These are phyloP conservation scores for Arrhopalites spinosus DNA, from an alignment of 2,888 invertebrate species.

Conservation along the genomic window DNA sequence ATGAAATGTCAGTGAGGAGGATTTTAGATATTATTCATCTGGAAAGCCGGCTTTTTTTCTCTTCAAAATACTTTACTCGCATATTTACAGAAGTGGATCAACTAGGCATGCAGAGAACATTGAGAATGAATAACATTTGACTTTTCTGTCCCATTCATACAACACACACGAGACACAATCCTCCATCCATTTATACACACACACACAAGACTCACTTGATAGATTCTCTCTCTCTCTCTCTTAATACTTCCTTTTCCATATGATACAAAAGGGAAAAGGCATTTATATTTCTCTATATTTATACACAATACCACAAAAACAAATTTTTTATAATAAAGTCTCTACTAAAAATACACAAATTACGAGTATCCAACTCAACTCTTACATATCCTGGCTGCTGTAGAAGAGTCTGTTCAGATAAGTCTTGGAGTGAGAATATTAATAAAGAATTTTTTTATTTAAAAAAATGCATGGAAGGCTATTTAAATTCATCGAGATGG, in stretches of 20 bases:
- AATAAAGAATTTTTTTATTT: too few relatives aligned
- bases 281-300: too few relatives aligned
- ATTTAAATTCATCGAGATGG: too few relatives aligned
- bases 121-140: conserved; percentile 37
- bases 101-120: conserved; percentile 29
- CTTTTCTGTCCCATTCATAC: conserved; percentile 35
- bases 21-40: conserved; percentile 38
- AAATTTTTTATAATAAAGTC: too few relatives aligned
- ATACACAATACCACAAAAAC: too few relatives aligned
- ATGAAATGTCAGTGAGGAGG: conserved; percentile 37
- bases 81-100: conserved; percentile 38
- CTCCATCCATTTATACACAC: background rate
- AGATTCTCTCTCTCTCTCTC: background rate
- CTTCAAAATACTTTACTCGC: conserved; percentile 34
- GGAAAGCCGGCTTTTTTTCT: conserved; percentile 37
- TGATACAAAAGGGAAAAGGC: too few relatives aligned
- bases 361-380: too few relatives aligned
- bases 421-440: too few relatives aligned
- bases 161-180: conserved; percentile 9
- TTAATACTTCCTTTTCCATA: background rate
- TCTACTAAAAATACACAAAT: too few relatives aligned
- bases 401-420: too few relatives aligned
- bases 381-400: too few relatives aligned
- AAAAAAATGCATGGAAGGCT: too few relatives aligned
- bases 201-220: background rate